These are phyloP conservation scores for Drosophila stalkeri DNA, from an alignment of 2,888 invertebrate genomes.

Conservation along the genomic window DNA sequence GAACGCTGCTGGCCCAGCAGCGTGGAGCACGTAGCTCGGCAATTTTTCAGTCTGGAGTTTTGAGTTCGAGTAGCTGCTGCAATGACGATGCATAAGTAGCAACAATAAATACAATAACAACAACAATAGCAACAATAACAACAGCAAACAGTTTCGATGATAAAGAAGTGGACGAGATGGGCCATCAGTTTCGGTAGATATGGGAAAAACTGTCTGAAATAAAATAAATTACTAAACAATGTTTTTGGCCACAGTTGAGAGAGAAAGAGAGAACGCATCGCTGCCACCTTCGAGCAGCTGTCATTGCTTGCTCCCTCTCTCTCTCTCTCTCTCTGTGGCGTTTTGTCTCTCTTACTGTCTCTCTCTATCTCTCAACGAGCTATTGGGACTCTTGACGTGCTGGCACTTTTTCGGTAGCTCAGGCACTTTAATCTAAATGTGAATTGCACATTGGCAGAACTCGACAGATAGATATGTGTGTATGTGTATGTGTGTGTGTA, in stretches of 20 bases:
- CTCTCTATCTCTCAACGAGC: background rate
- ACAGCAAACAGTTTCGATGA: conserved; percentile 6
- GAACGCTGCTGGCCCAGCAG: background rate
- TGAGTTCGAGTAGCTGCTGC: conserved; percentile 47
- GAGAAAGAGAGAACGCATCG: conserved; percentile 11
- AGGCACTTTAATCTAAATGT: conserved; percentile 75
- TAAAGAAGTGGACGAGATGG: conserved; percentile 30
- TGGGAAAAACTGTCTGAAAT: conserved; percentile 74
- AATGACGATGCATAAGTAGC: conserved; percentile 78
- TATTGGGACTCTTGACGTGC: conserved; percentile 56
- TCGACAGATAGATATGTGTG: conserved; percentile 23
- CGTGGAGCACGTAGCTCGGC: conserved; percentile 63
- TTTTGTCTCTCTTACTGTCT: too few relatives aligned
- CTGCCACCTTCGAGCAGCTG: conserved; percentile 52
- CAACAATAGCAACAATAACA: conserved; percentile 29
- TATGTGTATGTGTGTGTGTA: background rate
- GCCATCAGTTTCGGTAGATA: conserved; percentile 47
- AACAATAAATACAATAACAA: conserved; percentile 50
- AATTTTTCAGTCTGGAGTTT: conserved; percentile 65
- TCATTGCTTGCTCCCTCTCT: conserved; percentile 17
- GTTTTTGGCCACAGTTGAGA: conserved; percentile 55
- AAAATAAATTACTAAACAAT: conserved; percentile 82
- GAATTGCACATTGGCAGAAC: conserved; percentile 56
- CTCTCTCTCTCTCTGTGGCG: background rate
- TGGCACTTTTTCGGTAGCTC: conserved; percentile 60